Conservation (phyloP, 1,140 invertebrate species). For the Neodiprion pinetum region DNA sequence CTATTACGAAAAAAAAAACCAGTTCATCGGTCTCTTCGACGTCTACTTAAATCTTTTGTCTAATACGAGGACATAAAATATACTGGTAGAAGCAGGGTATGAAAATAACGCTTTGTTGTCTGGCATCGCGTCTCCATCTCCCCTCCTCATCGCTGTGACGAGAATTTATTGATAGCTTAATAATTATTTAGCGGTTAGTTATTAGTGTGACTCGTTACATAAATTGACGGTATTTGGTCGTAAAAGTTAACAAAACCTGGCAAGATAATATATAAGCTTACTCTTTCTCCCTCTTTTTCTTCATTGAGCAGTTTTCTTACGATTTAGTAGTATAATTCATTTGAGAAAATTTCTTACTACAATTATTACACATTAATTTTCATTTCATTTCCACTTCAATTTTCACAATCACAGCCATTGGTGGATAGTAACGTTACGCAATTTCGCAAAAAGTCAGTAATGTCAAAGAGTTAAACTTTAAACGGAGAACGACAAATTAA, state of each 20-base stretch:
- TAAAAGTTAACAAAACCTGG: conserved; percentile 11
- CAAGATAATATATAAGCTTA: conserved; percentile 1
- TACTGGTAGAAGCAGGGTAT: background rate
- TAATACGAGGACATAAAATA: too few relatives aligned
- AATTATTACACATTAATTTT: background rate
- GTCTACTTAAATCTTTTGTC: too few relatives aligned
- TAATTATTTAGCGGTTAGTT: background rate
- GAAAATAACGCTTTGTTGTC: background rate
- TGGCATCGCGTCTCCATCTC: background rate
- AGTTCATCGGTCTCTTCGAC: too few relatives aligned
- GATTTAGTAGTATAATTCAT: too few relatives aligned
- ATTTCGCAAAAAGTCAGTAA: too few relatives aligned
- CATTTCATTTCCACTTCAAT: conserved; percentile 19
- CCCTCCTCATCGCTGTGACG: too few relatives aligned
- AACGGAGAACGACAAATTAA: too few relatives aligned
- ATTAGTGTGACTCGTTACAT: background rate
- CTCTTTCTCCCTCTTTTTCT: background rate
- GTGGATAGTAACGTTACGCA: conserved; percentile 18
- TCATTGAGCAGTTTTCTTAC: too few relatives aligned
- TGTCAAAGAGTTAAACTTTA: too few relatives aligned
- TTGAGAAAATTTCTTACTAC: background rate
- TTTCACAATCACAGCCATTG: conserved; percentile 51
- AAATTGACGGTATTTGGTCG: conserved; percentile 10
- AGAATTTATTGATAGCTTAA: background rate
- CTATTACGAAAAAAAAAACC: too few relatives aligned